Evolutionary conservation across 2,113 vertebrate genomes (phyloP), one percentile per base, ranked within the genome.

Genomic region (Leucopternis melanops): DNA sequence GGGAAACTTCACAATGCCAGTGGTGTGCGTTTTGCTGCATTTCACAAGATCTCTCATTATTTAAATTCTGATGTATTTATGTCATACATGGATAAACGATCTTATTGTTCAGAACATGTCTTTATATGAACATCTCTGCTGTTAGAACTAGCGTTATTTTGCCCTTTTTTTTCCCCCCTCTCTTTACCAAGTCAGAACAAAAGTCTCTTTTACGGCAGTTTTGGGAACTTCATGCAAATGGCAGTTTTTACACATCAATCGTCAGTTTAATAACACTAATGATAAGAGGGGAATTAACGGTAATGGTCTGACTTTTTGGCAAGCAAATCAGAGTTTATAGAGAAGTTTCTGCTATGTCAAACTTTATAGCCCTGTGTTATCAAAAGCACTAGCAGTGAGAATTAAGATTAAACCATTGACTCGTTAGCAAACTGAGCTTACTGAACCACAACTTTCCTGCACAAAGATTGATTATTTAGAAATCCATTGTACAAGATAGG

Each of bases 1-100:
- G 90, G 67, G 94, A 95, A 97, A 95, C 91, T 97, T 97, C 92
- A 93, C 93, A 96, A 96, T 49, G 84, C 85, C 92, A 96, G 90
- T 94, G 95, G 96, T 91, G 92, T 94, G 59, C 69, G 4, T 95
- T 98, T 95, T 95, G 88, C 92, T 96, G 92, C 91, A 91, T 95
- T 97, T 98, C 97, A 97, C 94, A 97, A 97, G 96, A 97, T 96
- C 93, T 87, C 96, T 96, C 97, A 96, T 97, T 97, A 97, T 97
- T 98, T 92, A 97, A 98, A 98, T 98, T 97, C 97, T 94, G 2
- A 92, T 69, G 91, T 95, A 97, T 97, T 98, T 97, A 97, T 97
- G 97, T 98, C 98, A 98, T 93, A 95, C 71, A 91, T 75, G 97
- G 97, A 98, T 97, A 98, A 98, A 97, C 1, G 94, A 94, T 94